Percentiles rank a stretch among this genome's conserved stretches.
phyloP scores from a whole-genome alignment of 2,113 vertebrate genomes.

The Tichodroma muraria region DNA sequence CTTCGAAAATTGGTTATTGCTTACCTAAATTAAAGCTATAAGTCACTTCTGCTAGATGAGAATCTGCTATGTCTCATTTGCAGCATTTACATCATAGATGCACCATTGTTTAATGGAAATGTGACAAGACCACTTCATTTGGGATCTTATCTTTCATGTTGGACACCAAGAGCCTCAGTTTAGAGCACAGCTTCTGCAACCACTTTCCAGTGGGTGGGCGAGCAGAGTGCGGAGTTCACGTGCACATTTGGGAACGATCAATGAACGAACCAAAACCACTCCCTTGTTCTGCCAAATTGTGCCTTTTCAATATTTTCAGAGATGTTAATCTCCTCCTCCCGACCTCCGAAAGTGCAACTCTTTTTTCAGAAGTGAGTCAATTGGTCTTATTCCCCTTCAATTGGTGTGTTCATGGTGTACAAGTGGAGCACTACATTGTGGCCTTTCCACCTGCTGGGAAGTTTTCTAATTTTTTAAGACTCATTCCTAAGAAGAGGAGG shows the following conservation, averaged over 20 bases:
- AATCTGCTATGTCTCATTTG: not conserved
- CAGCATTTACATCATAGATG: not conserved
- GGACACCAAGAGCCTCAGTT: not conserved
- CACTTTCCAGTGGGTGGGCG: rapidly evolving
- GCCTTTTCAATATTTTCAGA: not conserved
- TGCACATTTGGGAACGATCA: not conserved
- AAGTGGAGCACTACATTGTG: not conserved
- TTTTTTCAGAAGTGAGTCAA: not conserved
- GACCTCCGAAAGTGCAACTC: not conserved
- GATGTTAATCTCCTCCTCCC: not conserved
- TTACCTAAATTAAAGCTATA: not conserved
- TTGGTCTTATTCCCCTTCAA: not conserved
- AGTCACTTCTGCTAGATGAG: not conserved
- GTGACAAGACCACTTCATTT: not conserved
- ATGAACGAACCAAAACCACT: not conserved
- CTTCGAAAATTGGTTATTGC: not conserved
- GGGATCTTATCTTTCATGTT: not conserved
- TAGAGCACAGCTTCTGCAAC: not conserved
- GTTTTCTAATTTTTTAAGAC: not conserved
- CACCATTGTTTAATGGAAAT: not conserved
- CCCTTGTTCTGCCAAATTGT: not conserved
- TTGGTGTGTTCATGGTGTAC: not conserved
- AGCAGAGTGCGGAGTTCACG: not conserved
- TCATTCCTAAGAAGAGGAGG: not conserved
- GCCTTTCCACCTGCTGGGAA: not conserved